Evolutionary conservation across 2,797 vertebrate species (phyloP).

Genomic region (Pipistrellus pygmaeus): DNA sequence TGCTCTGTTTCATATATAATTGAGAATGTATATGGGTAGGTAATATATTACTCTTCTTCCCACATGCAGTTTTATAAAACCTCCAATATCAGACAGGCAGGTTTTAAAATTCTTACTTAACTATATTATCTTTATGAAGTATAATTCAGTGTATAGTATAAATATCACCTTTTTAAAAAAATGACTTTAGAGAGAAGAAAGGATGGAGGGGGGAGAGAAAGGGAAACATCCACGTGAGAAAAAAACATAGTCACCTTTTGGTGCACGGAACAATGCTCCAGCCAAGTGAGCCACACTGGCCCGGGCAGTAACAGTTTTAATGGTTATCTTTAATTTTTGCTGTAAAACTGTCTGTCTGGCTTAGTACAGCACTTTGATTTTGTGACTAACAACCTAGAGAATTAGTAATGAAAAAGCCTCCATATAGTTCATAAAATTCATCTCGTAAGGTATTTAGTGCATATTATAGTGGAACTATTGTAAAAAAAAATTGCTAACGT

Average conservation of each 20-base stretch:
- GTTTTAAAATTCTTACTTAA: neutral
- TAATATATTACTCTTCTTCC: neutral
- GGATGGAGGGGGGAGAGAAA: no score
- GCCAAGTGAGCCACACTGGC: neutral
- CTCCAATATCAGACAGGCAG: neutral
- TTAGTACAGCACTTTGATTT: conserved; percentile 34
- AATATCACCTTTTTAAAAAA: neutral
- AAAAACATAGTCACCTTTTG: neutral
- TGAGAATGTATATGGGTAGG: conserved; percentile 7
- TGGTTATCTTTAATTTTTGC: conserved; percentile 40
- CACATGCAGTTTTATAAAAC: neutral
- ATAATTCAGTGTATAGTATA: neutral
- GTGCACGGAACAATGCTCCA: neutral
- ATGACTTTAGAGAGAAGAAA: neutral
- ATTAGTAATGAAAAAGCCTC: neutral
- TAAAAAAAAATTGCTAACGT: neutral
- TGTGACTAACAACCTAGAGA: conserved; percentile 19
- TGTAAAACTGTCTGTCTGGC: conserved; percentile 21
- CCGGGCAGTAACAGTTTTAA: neutral
- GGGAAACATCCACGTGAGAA: no score
- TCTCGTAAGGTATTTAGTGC: neutral
- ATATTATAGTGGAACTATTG: neutral
- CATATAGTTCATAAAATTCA: conserved; percentile 4
- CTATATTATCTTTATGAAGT: conserved; percentile 22
- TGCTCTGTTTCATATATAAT: conserved; percentile 13